Percentiles rank a stretch among this genome's conserved stretches.
Evolutionary conservation across 2,797 vertebrate species (phyloP).

Genomic region (Xiphophorus birchmanni): DNA sequence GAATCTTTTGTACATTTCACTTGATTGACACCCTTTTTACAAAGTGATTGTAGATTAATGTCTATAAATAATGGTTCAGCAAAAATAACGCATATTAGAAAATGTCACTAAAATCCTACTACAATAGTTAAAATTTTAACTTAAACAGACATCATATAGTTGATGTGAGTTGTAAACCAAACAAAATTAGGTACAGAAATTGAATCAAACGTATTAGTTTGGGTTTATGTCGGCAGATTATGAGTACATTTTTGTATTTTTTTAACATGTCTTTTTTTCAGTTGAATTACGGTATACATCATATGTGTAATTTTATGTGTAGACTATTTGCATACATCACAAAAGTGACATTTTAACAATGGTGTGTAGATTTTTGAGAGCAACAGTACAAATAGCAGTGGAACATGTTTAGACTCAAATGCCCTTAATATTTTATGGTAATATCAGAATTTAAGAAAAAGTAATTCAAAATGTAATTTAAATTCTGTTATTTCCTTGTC

Average conservation of each 20-base stretch:
- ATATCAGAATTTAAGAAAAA: neutral
- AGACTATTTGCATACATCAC: neutral
- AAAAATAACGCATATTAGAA: neutral
- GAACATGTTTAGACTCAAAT: neutral
- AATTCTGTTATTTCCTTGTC: neutral
- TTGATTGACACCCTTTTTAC: neutral
- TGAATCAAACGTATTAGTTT: neutral
- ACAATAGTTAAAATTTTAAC: neutral
- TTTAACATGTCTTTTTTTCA: neutral
- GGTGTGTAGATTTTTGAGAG: neutral
- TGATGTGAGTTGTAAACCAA: neutral
- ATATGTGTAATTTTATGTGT: neutral
- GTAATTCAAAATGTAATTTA: neutral
- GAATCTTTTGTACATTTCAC: neutral
- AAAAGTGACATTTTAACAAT: neutral
- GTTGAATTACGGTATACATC: neutral
- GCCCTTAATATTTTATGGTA: neutral
- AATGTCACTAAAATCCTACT: neutral
- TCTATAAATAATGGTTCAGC: neutral
- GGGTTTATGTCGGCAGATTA: neutral
- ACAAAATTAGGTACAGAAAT: neutral
- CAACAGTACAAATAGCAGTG: neutral
- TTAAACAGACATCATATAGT: neutral
- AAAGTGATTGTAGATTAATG: neutral
- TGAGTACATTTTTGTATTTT: neutral